Conservation (phyloP, 2,888 invertebrate genomes). For the Pandemis corylana region DNA sequence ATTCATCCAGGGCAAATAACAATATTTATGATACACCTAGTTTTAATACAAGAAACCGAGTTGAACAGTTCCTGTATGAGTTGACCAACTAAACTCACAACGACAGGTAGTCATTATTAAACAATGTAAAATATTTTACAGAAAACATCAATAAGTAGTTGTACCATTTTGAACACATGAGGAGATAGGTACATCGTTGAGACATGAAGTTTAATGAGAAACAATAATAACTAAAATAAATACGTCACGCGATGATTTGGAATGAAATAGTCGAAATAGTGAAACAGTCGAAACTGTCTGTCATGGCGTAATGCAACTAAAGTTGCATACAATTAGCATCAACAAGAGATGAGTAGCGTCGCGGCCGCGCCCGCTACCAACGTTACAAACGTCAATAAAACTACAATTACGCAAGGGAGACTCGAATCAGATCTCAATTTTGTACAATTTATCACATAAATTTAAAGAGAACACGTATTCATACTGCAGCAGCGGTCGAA, state of each 20-base stretch:
- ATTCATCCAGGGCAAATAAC: background rate
- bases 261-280: constrained; percentile 12
- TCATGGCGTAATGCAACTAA: constrained; percentile 34
- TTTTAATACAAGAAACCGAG: background rate
- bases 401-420: constrained; percentile 70
- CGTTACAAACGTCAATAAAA: constrained; percentile 72
- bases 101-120: constrained; percentile 22
- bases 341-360: constrained; percentile 23
- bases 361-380: constrained; percentile 46
- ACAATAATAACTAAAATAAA: constrained; percentile 22
- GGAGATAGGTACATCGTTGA: constrained; percentile 34
- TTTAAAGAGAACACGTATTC: constrained; percentile 69
- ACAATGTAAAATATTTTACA: constrained; percentile 39
- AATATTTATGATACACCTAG: background rate
- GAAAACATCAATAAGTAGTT: constrained; percentile 41
- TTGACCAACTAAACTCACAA: constrained; percentile 24
- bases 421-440: constrained; percentile 76
- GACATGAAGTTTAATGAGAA: constrained; percentile 25
- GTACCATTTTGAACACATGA: constrained; percentile 41
- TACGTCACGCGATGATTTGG: constrained; percentile 35
- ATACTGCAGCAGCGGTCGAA: constrained; percentile 54
- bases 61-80: constrained; percentile 9
- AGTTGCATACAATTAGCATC: constrained; percentile 22
- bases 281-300: constrained; percentile 4
- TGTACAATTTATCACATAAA: constrained; percentile 82